Conservation (phyloP, 2,888 invertebrate species). For the Lathronympha strigana region DNA sequence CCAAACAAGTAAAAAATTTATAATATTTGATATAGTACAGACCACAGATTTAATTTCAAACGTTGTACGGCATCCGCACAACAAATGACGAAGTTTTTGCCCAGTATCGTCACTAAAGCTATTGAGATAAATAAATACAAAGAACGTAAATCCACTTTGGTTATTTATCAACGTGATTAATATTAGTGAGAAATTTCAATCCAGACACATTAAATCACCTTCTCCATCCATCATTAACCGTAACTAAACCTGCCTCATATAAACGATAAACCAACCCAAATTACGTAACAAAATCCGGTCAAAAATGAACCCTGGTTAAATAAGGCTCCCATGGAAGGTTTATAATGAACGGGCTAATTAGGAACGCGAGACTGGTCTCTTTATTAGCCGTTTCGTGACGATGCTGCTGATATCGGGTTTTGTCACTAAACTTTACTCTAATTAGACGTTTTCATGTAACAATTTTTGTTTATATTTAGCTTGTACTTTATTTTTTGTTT, state of each 20-base stretch:
- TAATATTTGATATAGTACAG: no score
- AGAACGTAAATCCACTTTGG: no score
- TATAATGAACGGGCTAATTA: constrained; percentile 83
- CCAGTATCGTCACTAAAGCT: no score
- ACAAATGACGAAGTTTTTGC: no score
- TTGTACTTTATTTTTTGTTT: constrained; percentile 5
- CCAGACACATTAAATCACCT: neutral
- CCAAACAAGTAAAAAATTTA: no score
- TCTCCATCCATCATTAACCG: constrained; percentile 37
- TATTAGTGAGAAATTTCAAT: no score
- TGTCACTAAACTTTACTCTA: constrained; percentile 70
- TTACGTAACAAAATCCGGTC: constrained; percentile 73
- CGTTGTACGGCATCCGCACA: no score
- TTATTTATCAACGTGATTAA: no score
- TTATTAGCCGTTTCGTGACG: constrained; percentile 78
- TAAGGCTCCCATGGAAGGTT: constrained; percentile 80
- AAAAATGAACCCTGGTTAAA: constrained; percentile 75
- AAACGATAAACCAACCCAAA: constrained; percentile 50
- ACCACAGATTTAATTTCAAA: no score
- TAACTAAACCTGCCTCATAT: constrained; percentile 50
- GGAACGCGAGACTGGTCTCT: constrained; percentile 78
- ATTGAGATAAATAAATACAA: no score
- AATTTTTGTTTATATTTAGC: constrained; percentile 47
- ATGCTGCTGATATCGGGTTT: constrained; percentile 76
- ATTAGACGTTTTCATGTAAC: constrained; percentile 76